Conservation (phyloP, 2,888 invertebrate species). For the Cryptocheilus praepositus region DNA sequence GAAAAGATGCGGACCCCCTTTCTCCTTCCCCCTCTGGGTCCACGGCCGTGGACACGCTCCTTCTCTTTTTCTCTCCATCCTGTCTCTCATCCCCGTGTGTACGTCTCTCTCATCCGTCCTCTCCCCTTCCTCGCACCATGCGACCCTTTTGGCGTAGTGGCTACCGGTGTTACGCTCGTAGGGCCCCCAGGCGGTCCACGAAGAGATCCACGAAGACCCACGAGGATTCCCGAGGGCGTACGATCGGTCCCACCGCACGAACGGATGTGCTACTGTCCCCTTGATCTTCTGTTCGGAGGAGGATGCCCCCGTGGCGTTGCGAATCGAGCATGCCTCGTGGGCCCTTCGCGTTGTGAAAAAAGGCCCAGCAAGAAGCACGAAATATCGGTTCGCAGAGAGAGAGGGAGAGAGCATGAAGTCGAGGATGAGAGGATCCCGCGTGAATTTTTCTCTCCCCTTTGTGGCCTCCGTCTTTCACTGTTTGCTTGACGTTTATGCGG, state of each 20-base stretch:
- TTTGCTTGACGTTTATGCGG: too few species aligned
- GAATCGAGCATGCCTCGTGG: conserved; percentile 6
- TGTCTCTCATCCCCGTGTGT: conserved; percentile 15
- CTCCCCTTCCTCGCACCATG: conserved; percentile 43
- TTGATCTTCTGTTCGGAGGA: conserved; percentile 13
- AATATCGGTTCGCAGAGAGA: not conserved
- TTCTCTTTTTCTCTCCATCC: conserved; percentile 31
- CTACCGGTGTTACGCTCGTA: conserved; percentile 75
- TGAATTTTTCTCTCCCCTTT: too few species aligned
- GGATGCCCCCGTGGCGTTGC: not conserved
- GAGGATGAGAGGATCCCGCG: not conserved
- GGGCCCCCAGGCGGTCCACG: conserved; percentile 64
- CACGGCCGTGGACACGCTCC: not conserved
- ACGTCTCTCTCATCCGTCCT: conserved; percentile 22
- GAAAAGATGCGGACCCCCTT: conserved; percentile 60
- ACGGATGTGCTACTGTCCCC: conserved; percentile 31
- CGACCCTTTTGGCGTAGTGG: conserved; percentile 69
- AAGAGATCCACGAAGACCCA: conserved; percentile 56
- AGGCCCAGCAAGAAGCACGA: not conserved
- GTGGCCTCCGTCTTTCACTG: too few species aligned
- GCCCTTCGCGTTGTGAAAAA: not conserved
- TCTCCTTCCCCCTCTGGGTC: conserved; percentile 29
- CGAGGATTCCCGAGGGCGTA: conserved; percentile 63
- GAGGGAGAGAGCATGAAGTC: conserved; percentile 23
- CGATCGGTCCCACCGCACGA: conserved; percentile 41